Conservation (phyloP, 2,113 vertebrate species). For the Penelope pileata region DNA sequence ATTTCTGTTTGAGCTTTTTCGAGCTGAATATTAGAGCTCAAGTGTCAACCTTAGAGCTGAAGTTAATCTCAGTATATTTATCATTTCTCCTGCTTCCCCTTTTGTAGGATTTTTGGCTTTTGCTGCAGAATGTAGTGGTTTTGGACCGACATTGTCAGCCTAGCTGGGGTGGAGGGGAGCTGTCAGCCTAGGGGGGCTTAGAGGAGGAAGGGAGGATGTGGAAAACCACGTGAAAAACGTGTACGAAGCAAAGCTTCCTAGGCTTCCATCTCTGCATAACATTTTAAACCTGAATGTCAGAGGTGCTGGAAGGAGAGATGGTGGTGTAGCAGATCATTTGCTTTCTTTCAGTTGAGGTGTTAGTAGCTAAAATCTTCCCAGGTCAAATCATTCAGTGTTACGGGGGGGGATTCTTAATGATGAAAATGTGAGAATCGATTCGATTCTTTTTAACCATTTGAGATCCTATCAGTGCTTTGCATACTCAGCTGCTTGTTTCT, state of each 20-base stretch:
- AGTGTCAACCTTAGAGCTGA: background rate
- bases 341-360: background rate
- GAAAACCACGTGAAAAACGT: background rate
- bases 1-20: background rate
- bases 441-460: background rate
- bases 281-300: background rate
- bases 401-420: background rate
- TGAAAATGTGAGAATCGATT: background rate
- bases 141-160: background rate
- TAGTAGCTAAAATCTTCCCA: background rate
- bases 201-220: background rate
- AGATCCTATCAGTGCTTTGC: background rate
- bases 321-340: background rate
- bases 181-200: background rate
- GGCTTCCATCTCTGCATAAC: background rate
- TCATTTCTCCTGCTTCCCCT: background rate
- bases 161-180: background rate
- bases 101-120: background rate
- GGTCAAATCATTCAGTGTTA: background rate
- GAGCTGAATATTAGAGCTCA: background rate
- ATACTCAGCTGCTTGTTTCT: background rate
- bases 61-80: background rate
- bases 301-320: background rate
- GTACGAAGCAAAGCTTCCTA: slow-evolving; percentile 1
- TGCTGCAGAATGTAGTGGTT: background rate